Evolutionary conservation across 1,140 invertebrate species (phyloP).

Genomic region (Heliconius eleuchia): DNA sequence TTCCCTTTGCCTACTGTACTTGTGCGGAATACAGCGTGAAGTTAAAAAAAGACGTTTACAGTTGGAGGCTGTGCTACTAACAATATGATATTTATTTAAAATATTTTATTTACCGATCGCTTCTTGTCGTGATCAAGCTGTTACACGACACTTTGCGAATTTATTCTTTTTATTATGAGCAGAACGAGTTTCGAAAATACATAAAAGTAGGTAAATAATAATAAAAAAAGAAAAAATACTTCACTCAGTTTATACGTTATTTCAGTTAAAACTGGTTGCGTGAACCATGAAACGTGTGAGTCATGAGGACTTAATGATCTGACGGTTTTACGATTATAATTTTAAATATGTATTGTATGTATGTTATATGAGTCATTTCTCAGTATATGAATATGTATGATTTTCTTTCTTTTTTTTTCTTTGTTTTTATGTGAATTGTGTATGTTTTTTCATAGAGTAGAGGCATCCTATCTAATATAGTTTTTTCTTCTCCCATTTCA

Average conservation of each 20-base stretch:
- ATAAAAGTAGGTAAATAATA: constrained; percentile 1
- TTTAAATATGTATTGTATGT: constrained; percentile 6
- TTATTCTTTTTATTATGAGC: not conserved
- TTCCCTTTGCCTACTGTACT: too few relatives aligned
- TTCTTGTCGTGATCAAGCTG: not conserved
- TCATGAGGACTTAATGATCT: not conserved
- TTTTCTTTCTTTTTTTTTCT: not conserved
- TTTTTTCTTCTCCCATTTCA: too few relatives aligned
- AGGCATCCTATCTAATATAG: too few relatives aligned
- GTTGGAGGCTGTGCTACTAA: too few relatives aligned
- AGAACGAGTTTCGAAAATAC: constrained; percentile 3
- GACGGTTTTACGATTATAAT: constrained; percentile 9
- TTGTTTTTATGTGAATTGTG: not conserved
- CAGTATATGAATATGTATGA: not conserved
- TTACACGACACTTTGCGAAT: not conserved
- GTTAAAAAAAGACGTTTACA: too few relatives aligned
- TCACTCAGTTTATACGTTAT: not conserved
- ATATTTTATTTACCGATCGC: not conserved
- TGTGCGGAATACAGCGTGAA: too few relatives aligned
- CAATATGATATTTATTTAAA: too few relatives aligned
- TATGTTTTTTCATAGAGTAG: too few relatives aligned
- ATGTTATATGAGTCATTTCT: not conserved
- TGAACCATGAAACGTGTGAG: not conserved
- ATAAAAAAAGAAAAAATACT: not conserved
- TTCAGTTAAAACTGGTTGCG: not conserved